These are phyloP conservation scores for Phengaris alcon DNA, from an alignment of 2,888 invertebrate species.

Conservation along the genomic window DNA sequence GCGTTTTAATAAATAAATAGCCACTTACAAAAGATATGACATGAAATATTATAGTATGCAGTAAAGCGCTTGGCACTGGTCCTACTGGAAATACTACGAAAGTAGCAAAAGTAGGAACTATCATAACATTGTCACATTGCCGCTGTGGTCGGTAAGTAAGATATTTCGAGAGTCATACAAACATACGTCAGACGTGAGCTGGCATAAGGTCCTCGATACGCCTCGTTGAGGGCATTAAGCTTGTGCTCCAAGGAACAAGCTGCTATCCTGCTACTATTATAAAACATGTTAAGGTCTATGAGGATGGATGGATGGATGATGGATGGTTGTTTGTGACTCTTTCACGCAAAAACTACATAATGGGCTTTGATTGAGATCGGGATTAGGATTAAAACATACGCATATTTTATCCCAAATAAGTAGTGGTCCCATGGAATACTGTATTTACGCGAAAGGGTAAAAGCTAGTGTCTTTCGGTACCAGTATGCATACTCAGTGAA, in stretches of 20 bases:
- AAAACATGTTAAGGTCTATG: no score
- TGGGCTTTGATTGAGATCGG: no score
- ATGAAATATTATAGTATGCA: background rate
- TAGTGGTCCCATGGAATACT: no score
- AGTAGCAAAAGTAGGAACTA: constrained; percentile 34
- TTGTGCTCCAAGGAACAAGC: constrained; percentile 42
- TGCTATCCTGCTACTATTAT: background rate
- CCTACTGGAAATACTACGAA: constrained; percentile 32
- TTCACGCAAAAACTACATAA: no score
- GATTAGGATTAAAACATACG: no score
- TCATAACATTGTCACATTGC: constrained; percentile 35
- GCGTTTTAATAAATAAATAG: constrained; percentile 10
- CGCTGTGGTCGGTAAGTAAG: constrained; percentile 53
- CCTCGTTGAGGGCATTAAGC: constrained; percentile 57
- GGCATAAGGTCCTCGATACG: constrained; percentile 53
- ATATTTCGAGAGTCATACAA: constrained; percentile 59
- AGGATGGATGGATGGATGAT: no score
- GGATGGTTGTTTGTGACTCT: no score
- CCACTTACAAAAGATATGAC: constrained; percentile 1
- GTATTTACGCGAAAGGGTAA: no score
- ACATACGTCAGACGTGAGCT: constrained; percentile 56
- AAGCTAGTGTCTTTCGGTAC: no score
- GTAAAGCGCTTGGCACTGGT: constrained; percentile 36
- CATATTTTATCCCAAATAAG: no score
- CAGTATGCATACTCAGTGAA: no score